Percentiles rank a stretch among this genome's conserved stretches.
phyloP scores from a whole-genome alignment of 2,888 invertebrate genomes.

The Amphipyra tragopoginis region DNA sequence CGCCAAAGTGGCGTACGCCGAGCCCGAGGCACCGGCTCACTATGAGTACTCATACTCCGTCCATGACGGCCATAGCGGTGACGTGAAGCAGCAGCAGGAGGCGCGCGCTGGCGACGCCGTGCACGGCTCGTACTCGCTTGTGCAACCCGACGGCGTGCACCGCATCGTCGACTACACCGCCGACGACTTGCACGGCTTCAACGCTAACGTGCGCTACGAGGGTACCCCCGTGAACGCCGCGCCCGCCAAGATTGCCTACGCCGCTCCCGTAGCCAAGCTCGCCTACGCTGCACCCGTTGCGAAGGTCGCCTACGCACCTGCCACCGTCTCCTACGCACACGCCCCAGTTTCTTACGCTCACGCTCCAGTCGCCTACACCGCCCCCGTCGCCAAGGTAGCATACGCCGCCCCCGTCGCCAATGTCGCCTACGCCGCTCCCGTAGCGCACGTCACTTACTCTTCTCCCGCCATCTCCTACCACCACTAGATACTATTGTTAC shows the following conservation, averaged over 20 bases:
- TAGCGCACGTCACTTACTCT: constrained; percentile 74
- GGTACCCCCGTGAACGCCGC: constrained; percentile 71
- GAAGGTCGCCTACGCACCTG: constrained; percentile 63
- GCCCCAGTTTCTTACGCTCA: constrained; percentile 71
- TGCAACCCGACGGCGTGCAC: constrained; percentile 83
- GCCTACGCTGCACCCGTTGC: constrained; percentile 60
- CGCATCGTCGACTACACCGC: constrained; percentile 85
- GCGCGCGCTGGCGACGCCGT: constrained; percentile 80
- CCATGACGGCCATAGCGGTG: constrained; percentile 81
- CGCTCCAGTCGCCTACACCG: constrained; percentile 75
- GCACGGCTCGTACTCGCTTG: constrained; percentile 83
- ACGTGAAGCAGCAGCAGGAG: constrained; percentile 84
- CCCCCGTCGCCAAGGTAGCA: constrained; percentile 68
- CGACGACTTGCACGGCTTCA: constrained; percentile 82
- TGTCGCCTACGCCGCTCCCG: constrained; percentile 65
- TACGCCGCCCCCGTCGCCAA: constrained; percentile 62
- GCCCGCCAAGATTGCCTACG: constrained; percentile 47
- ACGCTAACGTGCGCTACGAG: constrained; percentile 83
- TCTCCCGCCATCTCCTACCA: constrained; percentile 80
- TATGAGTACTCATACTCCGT: constrained; percentile 85
- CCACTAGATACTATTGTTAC: constrained; percentile 64
- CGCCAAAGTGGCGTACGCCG: constrained; percentile 74
- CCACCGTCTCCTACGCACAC: constrained; percentile 76
- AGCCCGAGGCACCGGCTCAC: constrained; percentile 77
- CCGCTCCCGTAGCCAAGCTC: constrained; percentile 43